Evolutionary conservation across 2,113 vertebrate species (phyloP), one percentile per base, ranked within the genome.

Genomic region (Proterorhinus semilunaris): DNA sequence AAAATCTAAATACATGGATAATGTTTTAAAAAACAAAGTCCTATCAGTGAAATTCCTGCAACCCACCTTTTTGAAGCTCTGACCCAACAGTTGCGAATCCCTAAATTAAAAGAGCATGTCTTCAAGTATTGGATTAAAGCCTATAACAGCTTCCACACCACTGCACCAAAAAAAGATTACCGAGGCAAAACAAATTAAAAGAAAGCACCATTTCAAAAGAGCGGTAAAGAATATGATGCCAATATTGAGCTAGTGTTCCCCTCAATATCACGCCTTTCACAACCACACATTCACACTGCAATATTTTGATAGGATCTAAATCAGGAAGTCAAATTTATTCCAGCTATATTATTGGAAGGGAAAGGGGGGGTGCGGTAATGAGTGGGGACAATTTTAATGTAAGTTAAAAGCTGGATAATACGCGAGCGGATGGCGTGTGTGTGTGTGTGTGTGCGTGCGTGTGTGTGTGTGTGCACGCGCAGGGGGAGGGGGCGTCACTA

Each of bases 381-480:
- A 90, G 80, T 2, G 58, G 65, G 71, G 88, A 79, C 88, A 86
- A 83, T 82, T 88, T 90, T 90, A 89, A 89, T 85, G 78, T 83
- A 90, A 93, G 93, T 93, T 91, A 90, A 90, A 94, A 92, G 92
- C 90, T 58, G 10, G 55, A 90, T 89, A 90, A 93, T 58, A 27
- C 43, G 55, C 10, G 11, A n/a, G 15, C 10, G 27, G 27, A 36
- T 36, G 27, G 52, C 10, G 15, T 42, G 55, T 42, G 55, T 42
- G 55, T 42, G 55, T 7, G 55, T 42, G 55, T 13, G 12, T 12
- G 55, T 4, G 8, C 2, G 52, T 58, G 69, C 86, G 83, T 15
- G 13, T 6, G 12, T 12, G 90, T 92, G 91, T 87, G 81, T 74
- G 81, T 89, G 83, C 86, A 90, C 87, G 86, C 66, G 62, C 46